Percentiles rank a stretch among this genome's conserved stretches.
Evolutionary conservation across 2,797 vertebrate species (phyloP).

Genomic region (Tapera naevia): DNA sequence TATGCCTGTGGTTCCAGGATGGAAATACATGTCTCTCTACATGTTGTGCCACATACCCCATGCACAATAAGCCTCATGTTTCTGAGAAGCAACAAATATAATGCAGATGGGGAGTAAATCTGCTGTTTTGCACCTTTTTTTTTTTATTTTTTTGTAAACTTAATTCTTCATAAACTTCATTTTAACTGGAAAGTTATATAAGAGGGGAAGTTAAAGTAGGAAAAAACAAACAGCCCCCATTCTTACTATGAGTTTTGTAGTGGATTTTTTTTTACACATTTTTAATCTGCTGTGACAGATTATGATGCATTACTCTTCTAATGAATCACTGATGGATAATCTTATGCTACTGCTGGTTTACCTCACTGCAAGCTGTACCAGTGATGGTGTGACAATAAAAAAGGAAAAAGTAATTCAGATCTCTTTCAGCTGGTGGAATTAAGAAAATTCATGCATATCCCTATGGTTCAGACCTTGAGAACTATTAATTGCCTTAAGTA

Average conservation of each 20-base stretch:
- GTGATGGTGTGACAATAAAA: background rate
- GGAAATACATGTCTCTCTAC: background rate
- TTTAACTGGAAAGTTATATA: background rate
- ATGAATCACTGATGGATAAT: background rate
- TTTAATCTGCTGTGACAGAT: background rate
- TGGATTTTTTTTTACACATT: background rate
- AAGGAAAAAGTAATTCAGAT: background rate
- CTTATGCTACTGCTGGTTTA: background rate
- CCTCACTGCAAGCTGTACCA: background rate
- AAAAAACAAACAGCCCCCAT: background rate
- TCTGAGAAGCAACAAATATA: background rate
- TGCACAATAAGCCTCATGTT: background rate
- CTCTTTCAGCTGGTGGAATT: constrained; percentile 12
- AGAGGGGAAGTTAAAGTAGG: background rate
- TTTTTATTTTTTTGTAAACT: background rate
- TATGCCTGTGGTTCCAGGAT: background rate
- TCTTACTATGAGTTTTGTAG: background rate
- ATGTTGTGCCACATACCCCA: background rate
- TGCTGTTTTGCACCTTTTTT: background rate
- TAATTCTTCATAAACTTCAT: background rate
- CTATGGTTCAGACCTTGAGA: background rate
- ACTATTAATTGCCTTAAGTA: constrained; percentile 53
- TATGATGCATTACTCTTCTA: background rate
- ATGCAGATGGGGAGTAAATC: background rate
- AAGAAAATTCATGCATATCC: constrained; percentile 32